Evolutionary conservation across 1,140 invertebrate species (phyloP).

Genomic region (Drosophila pallidifrons): DNA sequence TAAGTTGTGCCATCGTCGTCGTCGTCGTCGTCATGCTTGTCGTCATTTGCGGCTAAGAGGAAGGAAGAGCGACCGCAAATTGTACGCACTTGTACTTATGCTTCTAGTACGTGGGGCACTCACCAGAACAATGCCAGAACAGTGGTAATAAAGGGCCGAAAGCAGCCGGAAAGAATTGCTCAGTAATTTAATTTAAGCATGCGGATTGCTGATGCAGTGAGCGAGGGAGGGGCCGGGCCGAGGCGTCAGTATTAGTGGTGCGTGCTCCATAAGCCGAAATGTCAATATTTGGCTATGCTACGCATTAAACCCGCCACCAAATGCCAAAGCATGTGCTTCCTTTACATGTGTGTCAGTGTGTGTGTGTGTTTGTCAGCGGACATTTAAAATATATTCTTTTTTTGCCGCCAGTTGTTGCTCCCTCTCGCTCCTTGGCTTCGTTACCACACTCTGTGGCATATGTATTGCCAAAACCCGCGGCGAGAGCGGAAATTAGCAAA

Average conservation of each 20-base stretch:
- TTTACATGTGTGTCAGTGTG: neutral
- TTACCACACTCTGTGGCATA: constrained; percentile 44
- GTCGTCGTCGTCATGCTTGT: neutral
- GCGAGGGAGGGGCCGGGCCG: neutral
- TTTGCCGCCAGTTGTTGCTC: constrained; percentile 44
- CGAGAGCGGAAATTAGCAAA: constrained; percentile 78
- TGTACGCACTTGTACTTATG: constrained; percentile 47
- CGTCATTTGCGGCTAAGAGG: constrained; percentile 13
- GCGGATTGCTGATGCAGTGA: constrained; percentile 20
- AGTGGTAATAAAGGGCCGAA: constrained; percentile 39
- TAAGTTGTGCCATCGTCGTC: constrained; percentile 10
- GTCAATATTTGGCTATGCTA: constrained; percentile 79
- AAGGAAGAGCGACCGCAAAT: constrained; percentile 57
- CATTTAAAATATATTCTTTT: constrained; percentile 62
- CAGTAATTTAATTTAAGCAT: constrained; percentile 80
- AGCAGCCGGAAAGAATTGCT: constrained; percentile 80
- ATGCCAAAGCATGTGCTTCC: constrained; percentile 68
- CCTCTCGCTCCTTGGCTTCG: neutral
- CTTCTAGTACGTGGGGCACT: constrained; percentile 61
- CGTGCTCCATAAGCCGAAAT: constrained; percentile 77
- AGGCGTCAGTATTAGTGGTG: constrained; percentile 65
- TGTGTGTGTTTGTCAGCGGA: constrained; percentile 38
- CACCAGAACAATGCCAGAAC: constrained; percentile 50
- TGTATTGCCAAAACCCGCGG: constrained; percentile 56
- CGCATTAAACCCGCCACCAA: constrained; percentile 60